Conservation (phyloP, 2,888 invertebrate genomes). For the Ariolimax columbianus region DNA sequence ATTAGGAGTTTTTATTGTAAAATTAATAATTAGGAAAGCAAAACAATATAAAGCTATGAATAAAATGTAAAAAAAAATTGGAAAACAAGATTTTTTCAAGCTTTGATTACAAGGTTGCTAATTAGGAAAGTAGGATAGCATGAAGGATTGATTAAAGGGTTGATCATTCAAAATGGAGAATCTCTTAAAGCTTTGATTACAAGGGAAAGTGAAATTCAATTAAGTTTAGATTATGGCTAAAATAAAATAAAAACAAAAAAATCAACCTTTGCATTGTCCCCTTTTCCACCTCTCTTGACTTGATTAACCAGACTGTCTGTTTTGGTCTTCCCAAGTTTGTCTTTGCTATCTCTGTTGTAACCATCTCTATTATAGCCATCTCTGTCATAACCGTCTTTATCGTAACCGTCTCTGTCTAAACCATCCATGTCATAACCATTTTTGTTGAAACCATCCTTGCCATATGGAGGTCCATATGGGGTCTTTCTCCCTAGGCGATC, state of each 20-base stretch:
- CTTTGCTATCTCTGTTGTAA: constrained; percentile 30
- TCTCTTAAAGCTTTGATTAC: neutral
- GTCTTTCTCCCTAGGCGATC: neutral
- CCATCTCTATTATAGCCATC: constrained; percentile 31
- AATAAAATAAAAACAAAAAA: neutral
- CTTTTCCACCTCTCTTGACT: neutral
- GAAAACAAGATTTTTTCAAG: too few species aligned
- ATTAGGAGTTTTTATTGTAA: too few species aligned
- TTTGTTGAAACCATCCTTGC: constrained; percentile 3
- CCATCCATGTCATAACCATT: constrained; percentile 23
- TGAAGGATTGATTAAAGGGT: too few species aligned
- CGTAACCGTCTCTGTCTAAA: constrained; percentile 26
- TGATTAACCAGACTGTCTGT: constrained; percentile 52
- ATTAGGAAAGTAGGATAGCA: too few species aligned
- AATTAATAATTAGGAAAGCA: too few species aligned
- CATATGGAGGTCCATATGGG: constrained; percentile 27
- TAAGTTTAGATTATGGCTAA: too few species aligned
- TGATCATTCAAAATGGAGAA: neutral
- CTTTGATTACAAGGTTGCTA: too few species aligned
- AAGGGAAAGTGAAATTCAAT: neutral
- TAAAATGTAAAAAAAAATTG: too few species aligned
- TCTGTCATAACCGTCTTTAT: constrained; percentile 28
- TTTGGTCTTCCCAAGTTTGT: neutral
- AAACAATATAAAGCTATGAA: too few species aligned
- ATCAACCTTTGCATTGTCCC: neutral